Evolutionary conservation across 92 coral and sea anemone species (phyloP).

Genomic region (Phenganax subtilis): DNA sequence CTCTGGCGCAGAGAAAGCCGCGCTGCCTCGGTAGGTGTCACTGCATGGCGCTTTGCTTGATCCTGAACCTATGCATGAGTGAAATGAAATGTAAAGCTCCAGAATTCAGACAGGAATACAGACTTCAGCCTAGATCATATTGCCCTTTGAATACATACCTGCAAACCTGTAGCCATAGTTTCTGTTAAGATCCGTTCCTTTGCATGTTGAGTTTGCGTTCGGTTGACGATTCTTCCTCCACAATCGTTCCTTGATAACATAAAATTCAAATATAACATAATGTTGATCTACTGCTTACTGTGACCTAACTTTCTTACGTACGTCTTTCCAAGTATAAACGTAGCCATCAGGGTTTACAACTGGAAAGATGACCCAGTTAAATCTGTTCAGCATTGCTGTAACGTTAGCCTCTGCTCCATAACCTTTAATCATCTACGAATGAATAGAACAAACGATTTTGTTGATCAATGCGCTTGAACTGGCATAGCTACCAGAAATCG

Average conservation of each 20-base stretch:
- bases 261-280: too few species aligned
- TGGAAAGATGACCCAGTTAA: conserved; percentile 83
- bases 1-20: conserved; percentile 68
- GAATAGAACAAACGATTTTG: neutral
- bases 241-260: conserved; percentile 50
- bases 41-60: conserved; percentile 59
- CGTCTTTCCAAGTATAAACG: conserved; percentile 65
- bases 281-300: neutral
- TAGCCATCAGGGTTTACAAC: conserved; percentile 83
- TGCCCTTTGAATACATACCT: conserved; percentile 39
- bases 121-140: neutral
- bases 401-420: conserved; percentile 45
- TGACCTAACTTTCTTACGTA: neutral
- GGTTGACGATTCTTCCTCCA: conserved; percentile 76
- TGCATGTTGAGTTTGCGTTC: conserved; percentile 43
- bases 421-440: conserved; percentile 54
- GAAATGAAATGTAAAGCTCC: neutral
- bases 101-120: neutral
- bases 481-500: neutral
- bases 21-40: conserved; percentile 57
- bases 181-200: conserved; percentile 75
- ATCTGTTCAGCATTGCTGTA: conserved; percentile 55
- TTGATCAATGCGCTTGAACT: too few species aligned
- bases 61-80: conserved; percentile 19
- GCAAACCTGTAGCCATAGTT: conserved; percentile 70